Evolutionary conservation across 2,888 invertebrate species (phyloP).

Genomic region (Eupsilia transversa): DNA sequence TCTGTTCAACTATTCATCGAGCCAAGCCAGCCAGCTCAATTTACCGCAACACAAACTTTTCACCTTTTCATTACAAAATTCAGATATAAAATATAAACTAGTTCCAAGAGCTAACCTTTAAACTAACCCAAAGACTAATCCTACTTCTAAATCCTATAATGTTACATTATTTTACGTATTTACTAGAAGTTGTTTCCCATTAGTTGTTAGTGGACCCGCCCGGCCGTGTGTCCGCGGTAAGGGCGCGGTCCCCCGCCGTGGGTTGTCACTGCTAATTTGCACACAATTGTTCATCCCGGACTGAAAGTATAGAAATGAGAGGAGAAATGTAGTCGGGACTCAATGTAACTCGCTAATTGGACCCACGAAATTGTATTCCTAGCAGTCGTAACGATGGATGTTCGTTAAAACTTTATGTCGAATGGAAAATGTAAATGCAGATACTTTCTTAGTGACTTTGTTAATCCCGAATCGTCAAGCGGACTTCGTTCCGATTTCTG

Average conservation of each 20-base stretch:
- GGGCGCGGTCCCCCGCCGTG: constrained; percentile 78
- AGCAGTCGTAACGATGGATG: constrained; percentile 74
- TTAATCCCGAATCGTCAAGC: constrained; percentile 72
- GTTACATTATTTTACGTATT: constrained; percentile 9
- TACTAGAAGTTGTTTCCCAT: constrained; percentile 9
- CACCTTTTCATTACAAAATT: not conserved
- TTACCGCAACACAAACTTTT: not conserved
- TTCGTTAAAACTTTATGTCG: constrained; percentile 80
- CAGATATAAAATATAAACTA: not conserved
- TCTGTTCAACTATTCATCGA: not conserved
- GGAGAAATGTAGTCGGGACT: constrained; percentile 81
- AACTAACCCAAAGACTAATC: constrained; percentile 2
- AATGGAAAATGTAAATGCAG: constrained; percentile 77
- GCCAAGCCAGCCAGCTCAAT: not conserved
- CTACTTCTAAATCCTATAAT: not conserved
- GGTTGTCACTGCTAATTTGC: constrained; percentile 88
- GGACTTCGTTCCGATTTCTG: constrained; percentile 60
- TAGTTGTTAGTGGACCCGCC: constrained; percentile 24
- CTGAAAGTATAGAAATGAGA: constrained; percentile 86
- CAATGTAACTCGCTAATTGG: constrained; percentile 85
- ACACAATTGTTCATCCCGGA: constrained; percentile 87
- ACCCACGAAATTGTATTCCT: constrained; percentile 78
- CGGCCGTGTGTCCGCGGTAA: constrained; percentile 73
- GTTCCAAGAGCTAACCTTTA: not conserved
- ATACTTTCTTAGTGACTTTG: constrained; percentile 74